Evolutionary conservation across 2,113 vertebrate genomes (phyloP), one percentile per base, ranked within the genome.

Genomic region (Halcyon senegalensis): DNA sequence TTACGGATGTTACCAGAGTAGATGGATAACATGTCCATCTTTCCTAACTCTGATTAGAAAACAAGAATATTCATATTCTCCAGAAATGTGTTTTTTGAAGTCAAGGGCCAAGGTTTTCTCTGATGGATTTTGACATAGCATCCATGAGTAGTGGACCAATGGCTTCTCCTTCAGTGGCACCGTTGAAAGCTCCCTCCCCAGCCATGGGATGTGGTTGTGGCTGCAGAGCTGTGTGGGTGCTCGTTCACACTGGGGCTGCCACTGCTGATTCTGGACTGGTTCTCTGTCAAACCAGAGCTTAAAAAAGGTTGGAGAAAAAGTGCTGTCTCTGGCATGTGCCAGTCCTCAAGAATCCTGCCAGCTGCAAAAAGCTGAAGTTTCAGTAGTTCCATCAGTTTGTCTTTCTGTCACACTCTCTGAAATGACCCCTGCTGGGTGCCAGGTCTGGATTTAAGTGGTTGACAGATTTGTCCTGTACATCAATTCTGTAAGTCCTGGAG

Each of bases 181-280:
- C 1, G 1, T 19, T 43, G 16, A 43, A 63, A 73, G 13, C 1
- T 0, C 16, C 25, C 2, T 86, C 5, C 19, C 13, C 33, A 66
- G 25, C 59, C 69, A 17, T 0, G 1, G 44, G 33, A 14, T 20
- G 31, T 1, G 0, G 10, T 18, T 46, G 37, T n/a, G 58, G 27
- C 44, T 86, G 44, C 53, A 80, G 76, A 80, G 76, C 48, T 64
- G 4, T 5, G 1, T 13, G 63, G n/a, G 17, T 66, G 33, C 16
- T 46, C 33, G n/a, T 56, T 31, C 21, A 8, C 10, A 4, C 13
- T 33, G 48, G 35, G 46, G n/a, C 70, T 90, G 25, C 30, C 33
- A 13, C 58, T 68, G n/a, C 59, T 3, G 1, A 11, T 88, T 78
- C 75, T 59, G 35, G 67, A 64, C 13, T 1, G 2, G 13, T 56